phyloP scores from a whole-genome alignment of 1,140 invertebrate genomes.

The Nebria ingens region DNA sequence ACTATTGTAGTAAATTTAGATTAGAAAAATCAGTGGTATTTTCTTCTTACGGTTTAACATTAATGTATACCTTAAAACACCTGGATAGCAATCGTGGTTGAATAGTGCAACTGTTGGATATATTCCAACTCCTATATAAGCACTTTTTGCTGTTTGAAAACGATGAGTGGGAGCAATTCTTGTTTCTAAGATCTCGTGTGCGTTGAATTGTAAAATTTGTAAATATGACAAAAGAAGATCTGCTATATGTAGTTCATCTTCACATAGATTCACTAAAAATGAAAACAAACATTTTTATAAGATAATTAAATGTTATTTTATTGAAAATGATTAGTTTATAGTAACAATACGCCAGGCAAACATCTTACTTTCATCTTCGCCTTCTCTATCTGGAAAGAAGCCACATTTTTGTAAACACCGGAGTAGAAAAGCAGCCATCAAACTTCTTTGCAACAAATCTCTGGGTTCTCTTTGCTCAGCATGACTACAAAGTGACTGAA shows the following conservation, averaged over 20 bases:
- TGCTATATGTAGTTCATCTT: conserved; percentile 45
- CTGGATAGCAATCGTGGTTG: conserved; percentile 81
- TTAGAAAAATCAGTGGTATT: neutral
- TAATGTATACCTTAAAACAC: conserved; percentile 51
- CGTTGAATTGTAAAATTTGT: conserved; percentile 79
- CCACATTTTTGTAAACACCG: conserved; percentile 53
- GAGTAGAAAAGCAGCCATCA: conserved; percentile 69
- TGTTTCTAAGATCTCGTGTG: conserved; percentile 78
- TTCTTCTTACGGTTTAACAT: neutral
- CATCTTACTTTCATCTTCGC: conserved; percentile 16
- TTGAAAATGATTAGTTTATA: conserved; percentile 6
- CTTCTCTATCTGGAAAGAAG: conserved; percentile 42
- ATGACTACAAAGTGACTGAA: conserved; percentile 62
- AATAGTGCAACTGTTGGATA: conserved; percentile 73
- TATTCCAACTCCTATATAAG: conserved; percentile 65
- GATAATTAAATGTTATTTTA: conserved; percentile 5
- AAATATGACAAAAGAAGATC: conserved; percentile 60
- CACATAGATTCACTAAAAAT: conserved; percentile 33
- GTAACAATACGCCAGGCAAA: neutral
- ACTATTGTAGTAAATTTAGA: neutral
- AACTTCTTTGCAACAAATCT: conserved; percentile 65
- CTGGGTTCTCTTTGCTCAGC: conserved; percentile 45
- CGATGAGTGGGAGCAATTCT: conserved; percentile 34
- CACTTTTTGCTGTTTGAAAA: conserved; percentile 44
- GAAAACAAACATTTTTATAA: too few relatives aligned